Evolutionary conservation across 2,888 invertebrate species (phyloP), one percentile per base, ranked within the genome.

Genomic region (Epinotia brunnichana): DNA sequence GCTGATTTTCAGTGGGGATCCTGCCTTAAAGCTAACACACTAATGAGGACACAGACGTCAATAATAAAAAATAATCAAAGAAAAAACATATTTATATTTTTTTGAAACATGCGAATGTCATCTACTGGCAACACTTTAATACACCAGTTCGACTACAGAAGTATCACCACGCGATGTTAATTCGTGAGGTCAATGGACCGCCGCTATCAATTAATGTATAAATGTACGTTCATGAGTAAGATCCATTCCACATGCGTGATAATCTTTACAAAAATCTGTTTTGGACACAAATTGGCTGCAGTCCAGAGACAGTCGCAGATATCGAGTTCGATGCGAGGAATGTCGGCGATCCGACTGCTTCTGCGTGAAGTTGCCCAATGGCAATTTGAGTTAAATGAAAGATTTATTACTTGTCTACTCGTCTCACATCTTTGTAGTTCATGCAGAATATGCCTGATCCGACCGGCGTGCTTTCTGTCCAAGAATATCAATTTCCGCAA

Each of bases 311-410:
- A 69, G 74, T 79, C 79, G 82, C 82, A 82, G 85, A 85, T 89
- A 89, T 85, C 83, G 79, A 83, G 85, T 87, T 86, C 85, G 88
- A 87, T 85, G 84, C 81, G 81, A 82, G 84, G 83, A 82, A 83
- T 83, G 87, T 85, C 86, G 83, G 82, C 83, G 84, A 82, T 84
- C 83, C 81, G 79, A 84, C 81, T 82, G 84, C 85, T 84, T 85
- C 86, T 87, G 85, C 84, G 79, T 83, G 86, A 88, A 85, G 84
- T 86, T 83, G 81, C 83, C 79, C 81, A 79, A 79, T 82, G 85
- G 82, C 85, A 85, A 81, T 82, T 83, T 80, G 78, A 59, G 56
- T 73, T 73, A 73, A 73, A 73, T 57, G 68, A 63, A 69, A 63
- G 53, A 73, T 73, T 73, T 63, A 73, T 73, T 57, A 57, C 48